Evolutionary conservation across 1,140 invertebrate species (phyloP), one percentile per base, ranked within the genome.

Genomic region (Nasonia longicornis): DNA sequence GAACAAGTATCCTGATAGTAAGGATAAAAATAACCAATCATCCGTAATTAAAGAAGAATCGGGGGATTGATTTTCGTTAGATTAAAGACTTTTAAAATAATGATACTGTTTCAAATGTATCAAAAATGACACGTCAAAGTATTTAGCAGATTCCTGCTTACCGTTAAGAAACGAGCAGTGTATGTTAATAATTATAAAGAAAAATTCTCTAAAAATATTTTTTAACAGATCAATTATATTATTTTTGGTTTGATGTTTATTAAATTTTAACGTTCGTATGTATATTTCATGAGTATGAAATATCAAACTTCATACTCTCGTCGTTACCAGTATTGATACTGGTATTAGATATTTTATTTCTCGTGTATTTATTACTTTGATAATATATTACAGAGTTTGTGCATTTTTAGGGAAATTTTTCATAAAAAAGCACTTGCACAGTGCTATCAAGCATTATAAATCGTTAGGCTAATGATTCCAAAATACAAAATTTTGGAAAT

Each of bases 21-120:
- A 84, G 8, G 83, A 86, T 67, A 86, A 88, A 45, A 83, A 83
- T 73, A 84, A 67, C 74, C 80, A 85, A 85, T 85, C 82, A 77
- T 78, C 85, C 20, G 82, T 83, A 76, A 82, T 86, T 79, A 88
- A 89, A 81, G 83, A 86, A 79, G 86, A 88, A 84, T 80, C 85
- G 63, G 85, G 85, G 29, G 88, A 88, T 84, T 89, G 86, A 89
- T 78, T 86, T 71, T 64, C 78, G 48, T 76, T 71, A 63, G 80
- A 83, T 76, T 83, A 81, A 66, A 79, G 35, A 58, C 20, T 79
- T n/a, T 67, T 45, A 70, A 77, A 3, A 29, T 74, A 45, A 67
- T 66, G 84, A 26, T 76, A 81, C 79, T 81, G 82, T 22, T 71
- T 74, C 77, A 58, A 80, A 82, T 83, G 85, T 80, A 82, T 77